Conservation (phyloP, 1,140 invertebrate genomes). For the Latrodectus geometricus region DNA sequence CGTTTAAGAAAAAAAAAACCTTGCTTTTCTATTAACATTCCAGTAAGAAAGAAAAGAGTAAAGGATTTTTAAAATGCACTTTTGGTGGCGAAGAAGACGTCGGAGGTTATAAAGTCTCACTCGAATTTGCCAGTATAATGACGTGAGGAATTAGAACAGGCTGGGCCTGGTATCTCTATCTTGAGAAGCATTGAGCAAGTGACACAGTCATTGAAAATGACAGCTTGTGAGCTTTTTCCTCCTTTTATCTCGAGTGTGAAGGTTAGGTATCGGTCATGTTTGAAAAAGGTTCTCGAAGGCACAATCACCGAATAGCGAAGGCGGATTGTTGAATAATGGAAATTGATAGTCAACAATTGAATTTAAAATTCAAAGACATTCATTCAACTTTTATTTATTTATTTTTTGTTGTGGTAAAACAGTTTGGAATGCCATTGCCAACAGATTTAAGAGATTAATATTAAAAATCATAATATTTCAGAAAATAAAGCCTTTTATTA, state of each 20-base stretch:
- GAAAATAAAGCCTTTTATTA: too few relatives aligned
- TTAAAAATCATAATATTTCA: too few relatives aligned
- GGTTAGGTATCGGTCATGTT: background rate
- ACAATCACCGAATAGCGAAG: too few relatives aligned
- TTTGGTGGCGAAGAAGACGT: background rate
- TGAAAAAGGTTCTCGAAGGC: background rate
- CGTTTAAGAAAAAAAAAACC: background rate
- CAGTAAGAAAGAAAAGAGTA: background rate
- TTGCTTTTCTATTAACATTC: background rate
- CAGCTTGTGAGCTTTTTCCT: background rate
- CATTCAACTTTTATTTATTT: too few relatives aligned
- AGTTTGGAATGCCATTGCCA: too few relatives aligned
- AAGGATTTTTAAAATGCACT: background rate
- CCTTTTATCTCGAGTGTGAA: background rate
- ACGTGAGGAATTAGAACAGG: background rate
- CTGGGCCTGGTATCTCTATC: background rate
- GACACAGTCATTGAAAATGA: background rate
- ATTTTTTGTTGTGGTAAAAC: too few relatives aligned
- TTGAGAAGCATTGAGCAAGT: background rate
- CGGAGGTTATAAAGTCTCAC: background rate
- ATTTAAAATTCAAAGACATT: too few relatives aligned
- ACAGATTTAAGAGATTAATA: too few relatives aligned
- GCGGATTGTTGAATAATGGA: too few relatives aligned
- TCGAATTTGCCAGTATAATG: background rate
- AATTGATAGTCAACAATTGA: too few relatives aligned